Evolutionary conservation across 2,888 invertebrate genomes (phyloP), one percentile per base, ranked within the genome.

Genomic region (Eulithis prunata): DNA sequence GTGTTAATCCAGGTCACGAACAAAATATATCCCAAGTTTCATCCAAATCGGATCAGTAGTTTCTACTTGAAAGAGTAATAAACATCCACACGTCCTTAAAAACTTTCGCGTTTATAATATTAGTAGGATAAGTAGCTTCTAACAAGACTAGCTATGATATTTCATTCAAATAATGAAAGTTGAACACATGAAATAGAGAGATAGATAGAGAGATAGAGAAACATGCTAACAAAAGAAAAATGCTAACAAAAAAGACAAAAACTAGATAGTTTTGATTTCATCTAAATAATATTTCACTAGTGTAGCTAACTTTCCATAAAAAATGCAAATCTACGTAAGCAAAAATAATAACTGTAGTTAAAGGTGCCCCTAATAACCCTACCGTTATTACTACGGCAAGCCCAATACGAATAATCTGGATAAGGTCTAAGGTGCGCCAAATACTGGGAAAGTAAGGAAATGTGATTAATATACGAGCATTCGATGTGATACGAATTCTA

Each of bases 371-470:
- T 75, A 82, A 81, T 80, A 75, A 71, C 78, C 69, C 52, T 10
- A 51, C 66, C 68, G 72, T 72, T 68, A 79, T 70, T 51, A 59
- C 57, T 14, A 38, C 57, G 65, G 65, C 69, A 53, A 70, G 60
- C 74, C 69, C 74, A 69, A 68, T 66, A 58, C 65, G 67, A 70
- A 56, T 67, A 72, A 73, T 67, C 54, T 57, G 71, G 72, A 75
- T 73, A 54, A 41, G 41, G 8, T 41, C 41, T 58, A 65, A 73
- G 79, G 82, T 79, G 81, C 73, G 80, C 76, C 77, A 68, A 75
- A 75, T 69, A 66, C 70, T 55, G 21, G 52, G 63, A 62, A 71
- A 73, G 52, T 55, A 28, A 41, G 46, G 52, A 61, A 57, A 66
- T 51, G 61, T 62, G 14, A 47, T 61, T 55, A 65, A 52, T 43